Conservation (phyloP, 2,797 vertebrate genomes). For the Bovichtus variegatus region DNA sequence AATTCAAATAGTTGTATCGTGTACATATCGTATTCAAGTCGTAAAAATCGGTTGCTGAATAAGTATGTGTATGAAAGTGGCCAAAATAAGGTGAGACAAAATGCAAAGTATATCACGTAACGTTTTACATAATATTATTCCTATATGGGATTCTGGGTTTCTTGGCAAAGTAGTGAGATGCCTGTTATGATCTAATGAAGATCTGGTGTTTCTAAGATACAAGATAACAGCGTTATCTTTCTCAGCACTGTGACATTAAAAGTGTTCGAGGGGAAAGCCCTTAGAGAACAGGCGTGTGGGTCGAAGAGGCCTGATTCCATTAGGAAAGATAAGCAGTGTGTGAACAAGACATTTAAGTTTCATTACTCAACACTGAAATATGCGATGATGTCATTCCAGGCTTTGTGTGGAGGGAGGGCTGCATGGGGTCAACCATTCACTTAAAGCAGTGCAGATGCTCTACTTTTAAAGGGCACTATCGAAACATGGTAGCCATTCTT, state of each 20-base stretch:
- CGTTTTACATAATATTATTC: not conserved
- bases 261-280: constrained; percentile 29
- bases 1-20: not conserved
- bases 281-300: constrained; percentile 29
- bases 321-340: constrained; percentile 74
- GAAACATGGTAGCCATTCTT: not conserved
- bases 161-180: not conserved
- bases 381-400: constrained; percentile 79
- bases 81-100: not conserved
- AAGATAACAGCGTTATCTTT: not conserved
- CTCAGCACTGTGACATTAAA: not conserved
- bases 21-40: not conserved
- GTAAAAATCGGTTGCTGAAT: not conserved
- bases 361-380: constrained; percentile 80
- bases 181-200: constrained; percentile 1
- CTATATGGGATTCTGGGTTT: not conserved
- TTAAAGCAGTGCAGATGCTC: constrained; percentile 34
- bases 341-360: constrained; percentile 81
- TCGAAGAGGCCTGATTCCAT: constrained; percentile 62
- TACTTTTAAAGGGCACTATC: not conserved
- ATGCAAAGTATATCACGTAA: not conserved
- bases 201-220: not conserved
- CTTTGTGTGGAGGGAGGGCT: constrained; percentile 62
- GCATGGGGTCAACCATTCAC: constrained; percentile 42
- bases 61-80: not conserved